Evolutionary conservation across 2,888 invertebrate genomes (phyloP).

Genomic region (Cheilosia vernalis): DNA sequence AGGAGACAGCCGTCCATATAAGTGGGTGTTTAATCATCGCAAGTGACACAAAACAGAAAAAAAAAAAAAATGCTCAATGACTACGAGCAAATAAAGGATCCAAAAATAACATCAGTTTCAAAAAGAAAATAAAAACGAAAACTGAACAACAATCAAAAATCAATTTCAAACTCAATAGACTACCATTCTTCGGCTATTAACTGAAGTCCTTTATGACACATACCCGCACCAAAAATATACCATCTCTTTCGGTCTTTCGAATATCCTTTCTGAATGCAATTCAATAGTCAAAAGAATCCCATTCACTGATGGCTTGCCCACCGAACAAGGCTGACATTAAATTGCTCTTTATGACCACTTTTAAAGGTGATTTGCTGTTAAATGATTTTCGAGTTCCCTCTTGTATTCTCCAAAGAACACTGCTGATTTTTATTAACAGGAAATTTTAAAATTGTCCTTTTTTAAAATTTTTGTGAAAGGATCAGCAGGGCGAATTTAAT

Average conservation of each 20-base stretch:
- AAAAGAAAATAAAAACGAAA: conserved; percentile 64
- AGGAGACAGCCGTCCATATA: conserved; percentile 37
- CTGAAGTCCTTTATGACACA: conserved; percentile 69
- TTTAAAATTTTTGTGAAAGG: conserved; percentile 48
- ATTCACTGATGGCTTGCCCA: conserved; percentile 62
- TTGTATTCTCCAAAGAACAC: conserved; percentile 53
- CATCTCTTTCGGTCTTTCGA: not conserved
- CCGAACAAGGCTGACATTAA: conserved; percentile 71
- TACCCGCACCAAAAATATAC: conserved; percentile 29
- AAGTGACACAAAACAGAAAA: conserved; percentile 52
- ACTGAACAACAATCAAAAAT: conserved; percentile 78
- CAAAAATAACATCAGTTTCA: conserved; percentile 61
- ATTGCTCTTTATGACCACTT: conserved; percentile 76
- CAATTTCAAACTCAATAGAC: conserved; percentile 77
- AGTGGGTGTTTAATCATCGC: conserved; percentile 59
- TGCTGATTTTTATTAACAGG: conserved; percentile 45
- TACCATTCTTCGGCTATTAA: conserved; percentile 77
- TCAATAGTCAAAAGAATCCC: conserved; percentile 64
- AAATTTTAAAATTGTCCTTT: conserved; percentile 27
- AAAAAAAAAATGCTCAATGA: conserved; percentile 46
- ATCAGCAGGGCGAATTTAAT: conserved; percentile 73
- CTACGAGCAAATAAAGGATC: conserved; percentile 50
- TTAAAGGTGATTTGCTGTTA: conserved; percentile 77
- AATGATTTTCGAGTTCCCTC: conserved; percentile 73
- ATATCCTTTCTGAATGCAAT: conserved; percentile 49